These are phyloP conservation scores for Sparidentex hasta DNA, from an alignment of 2,797 vertebrate species.

Conservation along the genomic window DNA sequence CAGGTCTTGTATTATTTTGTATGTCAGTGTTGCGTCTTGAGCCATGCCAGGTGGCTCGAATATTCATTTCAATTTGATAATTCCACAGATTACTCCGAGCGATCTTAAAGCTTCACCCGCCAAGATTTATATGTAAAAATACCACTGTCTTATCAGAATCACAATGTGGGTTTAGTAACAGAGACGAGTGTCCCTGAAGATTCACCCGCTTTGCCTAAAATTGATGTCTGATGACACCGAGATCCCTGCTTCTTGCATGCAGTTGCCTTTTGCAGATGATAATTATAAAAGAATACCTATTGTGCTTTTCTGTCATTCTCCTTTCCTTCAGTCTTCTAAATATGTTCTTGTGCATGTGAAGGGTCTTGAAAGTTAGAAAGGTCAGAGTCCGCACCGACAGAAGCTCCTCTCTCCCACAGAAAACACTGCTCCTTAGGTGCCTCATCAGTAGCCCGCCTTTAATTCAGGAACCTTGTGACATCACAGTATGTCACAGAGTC, in stretches of 20 bases:
- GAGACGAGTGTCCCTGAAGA: slow-evolving; percentile 40
- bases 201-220: slow-evolving; percentile 25
- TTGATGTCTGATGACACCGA: slow-evolving; percentile 1
- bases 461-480: too few species aligned
- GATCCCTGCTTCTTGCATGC: not conserved
- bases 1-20: slow-evolving; percentile 71
- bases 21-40: slow-evolving; percentile 70
- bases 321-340: too few species aligned
- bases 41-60: slow-evolving; percentile 83
- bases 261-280: not conserved
- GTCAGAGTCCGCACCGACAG: too few species aligned
- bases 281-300: not conserved
- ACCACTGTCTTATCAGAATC: slow-evolving; percentile 53
- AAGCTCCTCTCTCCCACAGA: too few species aligned
- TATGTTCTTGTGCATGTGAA: too few species aligned
- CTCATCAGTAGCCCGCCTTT: too few species aligned
- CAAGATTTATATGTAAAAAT: slow-evolving; percentile 67
- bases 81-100: slow-evolving; percentile 83
- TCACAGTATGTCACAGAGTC: too few species aligned
- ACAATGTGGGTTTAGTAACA: slow-evolving; percentile 26
- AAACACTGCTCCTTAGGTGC: too few species aligned
- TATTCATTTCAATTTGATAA: slow-evolving; percentile 85
- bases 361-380: too few species aligned
- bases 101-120: slow-evolving; percentile 66
- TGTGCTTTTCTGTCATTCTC: too few species aligned